Conservation (phyloP, 2,888 invertebrate species). For the Hirudinaria manillensis region DNA sequence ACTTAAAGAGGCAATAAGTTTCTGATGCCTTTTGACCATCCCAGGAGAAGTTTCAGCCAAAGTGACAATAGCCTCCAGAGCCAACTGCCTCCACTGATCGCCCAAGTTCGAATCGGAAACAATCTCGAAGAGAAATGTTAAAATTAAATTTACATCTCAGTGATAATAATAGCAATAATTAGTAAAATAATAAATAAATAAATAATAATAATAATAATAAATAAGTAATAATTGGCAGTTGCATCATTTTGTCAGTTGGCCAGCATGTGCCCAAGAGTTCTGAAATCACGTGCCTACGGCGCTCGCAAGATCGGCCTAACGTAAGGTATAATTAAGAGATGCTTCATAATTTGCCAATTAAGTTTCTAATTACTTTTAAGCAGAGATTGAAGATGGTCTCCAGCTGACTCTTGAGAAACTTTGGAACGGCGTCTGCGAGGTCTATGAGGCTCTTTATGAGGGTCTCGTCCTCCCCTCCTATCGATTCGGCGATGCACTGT, state of each 20-base stretch:
- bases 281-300: too few species aligned
- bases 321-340: too few species aligned
- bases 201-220: not conserved
- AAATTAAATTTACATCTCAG: not conserved
- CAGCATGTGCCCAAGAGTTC: too few species aligned
- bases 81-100: constrained; percentile 72
- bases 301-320: too few species aligned
- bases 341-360: too few species aligned
- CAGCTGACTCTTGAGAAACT: constrained; percentile 80
- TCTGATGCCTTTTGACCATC: constrained; percentile 77
- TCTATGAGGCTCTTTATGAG: constrained; percentile 88
- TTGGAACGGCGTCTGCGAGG: constrained; percentile 84
- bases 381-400: constrained; percentile 79
- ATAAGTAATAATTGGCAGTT: too few species aligned
- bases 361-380: too few species aligned
- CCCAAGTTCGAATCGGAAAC: constrained; percentile 57
- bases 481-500: constrained; percentile 71
- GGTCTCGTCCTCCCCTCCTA: constrained; percentile 71
- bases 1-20: constrained; percentile 66
- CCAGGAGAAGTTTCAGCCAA: constrained; percentile 89
- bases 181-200: not conserved
- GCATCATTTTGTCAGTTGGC: too few species aligned
- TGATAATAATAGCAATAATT: not conserved
- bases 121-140: constrained; percentile 55
- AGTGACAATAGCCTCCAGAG: constrained; percentile 77